Evolutionary conservation across 2,888 invertebrate genomes (phyloP).

Genomic region (Dynastes tityus): DNA sequence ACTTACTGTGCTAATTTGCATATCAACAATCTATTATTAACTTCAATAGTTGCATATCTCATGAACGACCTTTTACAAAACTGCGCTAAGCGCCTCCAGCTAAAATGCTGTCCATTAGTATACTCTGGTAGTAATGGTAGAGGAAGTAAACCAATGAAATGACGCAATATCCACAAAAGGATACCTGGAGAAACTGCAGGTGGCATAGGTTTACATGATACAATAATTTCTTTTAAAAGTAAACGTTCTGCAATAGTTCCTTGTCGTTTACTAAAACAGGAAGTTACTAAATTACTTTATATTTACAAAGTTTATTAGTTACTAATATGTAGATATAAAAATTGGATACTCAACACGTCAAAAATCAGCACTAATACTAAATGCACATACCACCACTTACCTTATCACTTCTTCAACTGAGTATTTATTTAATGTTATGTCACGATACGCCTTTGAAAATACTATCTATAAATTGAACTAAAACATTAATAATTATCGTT

Average conservation of each 20-base stretch:
- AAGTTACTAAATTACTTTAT: not conserved
- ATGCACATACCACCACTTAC: slow-evolving; percentile 22
- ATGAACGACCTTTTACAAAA: slow-evolving; percentile 48
- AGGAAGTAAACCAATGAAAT: slow-evolving; percentile 57
- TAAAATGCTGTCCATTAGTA: slow-evolving; percentile 49
- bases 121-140: slow-evolving; percentile 53
- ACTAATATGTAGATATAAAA: not conserved
- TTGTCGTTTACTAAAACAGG: slow-evolving; percentile 45
- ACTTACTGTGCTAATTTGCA: slow-evolving; percentile 51
- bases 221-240: slow-evolving; percentile 43
- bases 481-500: not conserved
- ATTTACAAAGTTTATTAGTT: not conserved
- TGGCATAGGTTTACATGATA: slow-evolving; percentile 50
- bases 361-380: no score
- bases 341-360: not conserved
- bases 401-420: slow-evolving; percentile 41
- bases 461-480: slow-evolving; percentile 37
- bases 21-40: slow-evolving; percentile 46
- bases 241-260: slow-evolving; percentile 47
- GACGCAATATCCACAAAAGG: slow-evolving; percentile 56
- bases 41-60: slow-evolving; percentile 35
- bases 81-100: slow-evolving; percentile 50
- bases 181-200: slow-evolving; percentile 53
- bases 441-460: slow-evolving; percentile 45
- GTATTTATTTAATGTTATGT: slow-evolving; percentile 43